Conservation (phyloP, 92 coral and sea anemone genomes). For the Heliopora coerulea region DNA sequence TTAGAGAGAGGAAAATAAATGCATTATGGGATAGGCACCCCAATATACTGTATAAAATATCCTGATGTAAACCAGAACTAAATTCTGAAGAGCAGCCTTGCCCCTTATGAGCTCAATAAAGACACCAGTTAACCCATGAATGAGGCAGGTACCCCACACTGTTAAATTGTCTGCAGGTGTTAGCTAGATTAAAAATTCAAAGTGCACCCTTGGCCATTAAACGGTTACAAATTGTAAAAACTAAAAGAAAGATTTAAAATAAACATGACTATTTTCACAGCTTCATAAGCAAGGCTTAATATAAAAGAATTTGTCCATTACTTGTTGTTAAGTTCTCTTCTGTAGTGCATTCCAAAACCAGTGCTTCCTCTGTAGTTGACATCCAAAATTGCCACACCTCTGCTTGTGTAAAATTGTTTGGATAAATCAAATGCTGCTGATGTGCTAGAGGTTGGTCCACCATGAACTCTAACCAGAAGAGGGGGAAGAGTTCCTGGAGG, state of each 20-base stretch:
- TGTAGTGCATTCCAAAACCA: conserved; percentile 79
- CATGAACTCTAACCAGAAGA: conserved; percentile 81
- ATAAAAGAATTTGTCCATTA: conserved; percentile 15
- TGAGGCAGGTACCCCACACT: too few species aligned
- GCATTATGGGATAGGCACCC: too few species aligned
- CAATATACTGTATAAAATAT: not conserved
- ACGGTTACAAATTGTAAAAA: too few species aligned
- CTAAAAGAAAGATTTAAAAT: too few species aligned
- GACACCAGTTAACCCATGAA: too few species aligned
- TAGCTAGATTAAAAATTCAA: too few species aligned
- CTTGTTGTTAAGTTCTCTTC: conserved; percentile 70
- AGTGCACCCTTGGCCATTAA: too few species aligned
- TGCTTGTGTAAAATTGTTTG: conserved; percentile 77
- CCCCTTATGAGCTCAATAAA: too few species aligned
- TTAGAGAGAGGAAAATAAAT: too few species aligned
- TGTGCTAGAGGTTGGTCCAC: conserved; percentile 79
- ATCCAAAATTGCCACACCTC: conserved; percentile 88
- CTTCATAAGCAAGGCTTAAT: too few species aligned
- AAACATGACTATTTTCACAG: not conserved
- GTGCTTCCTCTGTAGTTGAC: conserved; percentile 95
- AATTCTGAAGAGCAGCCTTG: too few species aligned
- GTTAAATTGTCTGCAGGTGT: too few species aligned
- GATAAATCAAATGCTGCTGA: conserved; percentile 55
- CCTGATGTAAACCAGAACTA: not conserved
- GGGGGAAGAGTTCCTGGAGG: conserved; percentile 83